Conservation (phyloP, 2,797 vertebrate species). For the Cryptoblepharus egeriae region DNA sequence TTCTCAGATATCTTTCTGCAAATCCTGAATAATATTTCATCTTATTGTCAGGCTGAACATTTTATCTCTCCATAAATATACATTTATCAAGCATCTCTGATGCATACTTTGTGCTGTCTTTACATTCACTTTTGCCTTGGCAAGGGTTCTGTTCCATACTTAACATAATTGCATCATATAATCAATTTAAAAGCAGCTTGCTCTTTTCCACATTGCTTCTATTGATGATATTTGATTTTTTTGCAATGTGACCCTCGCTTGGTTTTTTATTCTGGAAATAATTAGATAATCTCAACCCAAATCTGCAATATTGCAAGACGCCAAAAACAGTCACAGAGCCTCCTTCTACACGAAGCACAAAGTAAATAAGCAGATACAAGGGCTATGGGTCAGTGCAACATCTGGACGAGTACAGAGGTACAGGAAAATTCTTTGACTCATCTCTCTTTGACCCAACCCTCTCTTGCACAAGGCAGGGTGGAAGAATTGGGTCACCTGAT, state of each 20-base stretch:
- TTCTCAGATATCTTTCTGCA: too few species aligned
- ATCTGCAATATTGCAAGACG: neutral
- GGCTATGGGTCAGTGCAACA: too few species aligned
- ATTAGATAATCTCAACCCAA: neutral
- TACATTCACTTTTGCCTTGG: neutral
- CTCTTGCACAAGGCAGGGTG: too few species aligned
- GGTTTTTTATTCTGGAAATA: neutral
- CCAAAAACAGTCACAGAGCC: too few species aligned
- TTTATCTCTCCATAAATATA: neutral
- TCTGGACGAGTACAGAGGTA: too few species aligned
- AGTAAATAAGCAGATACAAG: too few species aligned
- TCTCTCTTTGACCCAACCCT: too few species aligned
- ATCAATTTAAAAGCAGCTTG: neutral
- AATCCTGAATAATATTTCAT: neutral
- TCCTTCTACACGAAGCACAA: too few species aligned
- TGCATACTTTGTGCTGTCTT: neutral
- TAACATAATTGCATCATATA: neutral
- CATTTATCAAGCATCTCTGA: neutral
- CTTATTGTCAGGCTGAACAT: neutral
- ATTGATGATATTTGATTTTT: neutral
- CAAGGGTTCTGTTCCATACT: neutral
- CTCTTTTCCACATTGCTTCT: neutral
- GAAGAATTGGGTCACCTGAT: too few species aligned
- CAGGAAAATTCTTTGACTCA: too few species aligned
- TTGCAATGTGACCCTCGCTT: neutral